Base-by-base conservation (phyloP, 2,888 invertebrate genomes). In the Microctonus aethiopoides region DNA sequence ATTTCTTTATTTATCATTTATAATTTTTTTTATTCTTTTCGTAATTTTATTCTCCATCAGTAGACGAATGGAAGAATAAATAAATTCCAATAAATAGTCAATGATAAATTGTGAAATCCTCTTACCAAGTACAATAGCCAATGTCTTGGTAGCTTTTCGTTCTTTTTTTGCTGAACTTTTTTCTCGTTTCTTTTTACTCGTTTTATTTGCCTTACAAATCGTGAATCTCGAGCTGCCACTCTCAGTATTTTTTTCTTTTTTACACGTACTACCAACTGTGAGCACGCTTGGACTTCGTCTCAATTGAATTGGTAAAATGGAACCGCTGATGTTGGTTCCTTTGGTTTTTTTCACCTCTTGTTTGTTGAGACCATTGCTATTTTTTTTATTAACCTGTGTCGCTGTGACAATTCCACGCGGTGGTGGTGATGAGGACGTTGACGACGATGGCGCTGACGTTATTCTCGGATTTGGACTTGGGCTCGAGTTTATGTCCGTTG, bases 111-210 rank as follows among this genome's bases (percentile, higher is more conserved):
- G 46, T 16, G 56, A 36, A 64, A 41, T 65, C 41, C 57, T 87
- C 92, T 91, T 88, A 99, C 99, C 98, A 86, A 99, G 91, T 77
- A 99, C 99, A 87, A 99, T 98, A 70, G 98, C 99, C 77, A 99
- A 88, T 9, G 99, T 99, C 89, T 99, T 99, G 9, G 99, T 99
- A 36, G 99, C 99, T 87, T 99, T 98, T 72, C 97, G 91, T 84
- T 99, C 99, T 81, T 95, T 96, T 87, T 95, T 95, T 3, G 96
- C 96, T 0, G 96, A 95, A 24, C 95, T 95, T 83, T 96, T 97
- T 83, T 97, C 97, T 62, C 96, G 89, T 88, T 98, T 98, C 89
- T 97, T 97, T 87, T 95, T 93, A 83, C 95, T 95, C 56, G 96
- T 96, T 87, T 97, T 97, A 89, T 96, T 95, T 68, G 95, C 95